Conservation (phyloP, 2,113 vertebrate species). For the Corynorhinus townsendii region DNA sequence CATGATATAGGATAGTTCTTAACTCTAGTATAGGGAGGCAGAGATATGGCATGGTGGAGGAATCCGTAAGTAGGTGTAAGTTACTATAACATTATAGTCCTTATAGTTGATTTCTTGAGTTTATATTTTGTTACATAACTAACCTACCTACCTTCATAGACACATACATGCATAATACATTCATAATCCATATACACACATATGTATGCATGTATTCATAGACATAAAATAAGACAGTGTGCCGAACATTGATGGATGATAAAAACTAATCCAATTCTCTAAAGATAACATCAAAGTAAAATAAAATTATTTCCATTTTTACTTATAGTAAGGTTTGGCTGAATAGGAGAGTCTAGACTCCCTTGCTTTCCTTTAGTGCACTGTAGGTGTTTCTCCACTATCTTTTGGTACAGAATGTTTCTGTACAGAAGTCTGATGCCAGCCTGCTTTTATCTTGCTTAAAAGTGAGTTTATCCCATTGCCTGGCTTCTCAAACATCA, state of each 20-base stretch:
- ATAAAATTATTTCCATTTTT: neutral
- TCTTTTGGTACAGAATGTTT: neutral
- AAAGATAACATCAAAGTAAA: neutral
- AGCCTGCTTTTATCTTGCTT: neutral
- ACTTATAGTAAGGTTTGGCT: neutral
- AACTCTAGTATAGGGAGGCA: neutral
- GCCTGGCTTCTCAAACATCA: neutral
- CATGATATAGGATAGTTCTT: neutral
- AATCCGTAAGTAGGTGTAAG: neutral
- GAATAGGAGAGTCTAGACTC: neutral
- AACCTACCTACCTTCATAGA: neutral
- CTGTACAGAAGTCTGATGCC: neutral
- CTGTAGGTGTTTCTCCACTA: neutral
- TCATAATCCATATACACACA: neutral
- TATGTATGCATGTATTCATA: neutral
- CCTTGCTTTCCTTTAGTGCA: neutral
- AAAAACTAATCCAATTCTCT: neutral
- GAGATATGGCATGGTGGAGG: neutral
- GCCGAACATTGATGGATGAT: neutral
- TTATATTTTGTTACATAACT: neutral
- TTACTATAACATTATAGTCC: neutral
- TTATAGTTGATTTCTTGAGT: neutral
- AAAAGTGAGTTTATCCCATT: neutral
- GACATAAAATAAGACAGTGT: neutral
- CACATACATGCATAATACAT: neutral